Conservation (phyloP, 1,140 invertebrate genomes). For the Drosophila erecta region DNA sequence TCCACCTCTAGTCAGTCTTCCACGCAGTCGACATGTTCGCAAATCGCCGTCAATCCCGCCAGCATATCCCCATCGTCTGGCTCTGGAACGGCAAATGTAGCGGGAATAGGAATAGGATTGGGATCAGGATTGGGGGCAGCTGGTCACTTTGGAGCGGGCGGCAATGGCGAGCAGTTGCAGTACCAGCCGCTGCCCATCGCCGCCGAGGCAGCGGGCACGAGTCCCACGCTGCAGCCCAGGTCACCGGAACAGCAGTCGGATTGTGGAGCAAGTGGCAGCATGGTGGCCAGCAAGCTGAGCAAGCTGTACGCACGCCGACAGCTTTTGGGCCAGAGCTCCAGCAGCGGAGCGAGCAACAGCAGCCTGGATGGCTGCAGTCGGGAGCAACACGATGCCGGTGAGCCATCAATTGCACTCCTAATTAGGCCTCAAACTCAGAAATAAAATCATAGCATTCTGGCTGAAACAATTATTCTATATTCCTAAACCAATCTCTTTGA, state of each 20-base stretch:
- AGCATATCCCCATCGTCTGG: constrained; percentile 16
- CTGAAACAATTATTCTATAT: no score
- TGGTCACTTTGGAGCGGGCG: constrained; percentile 57
- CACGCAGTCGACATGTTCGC: constrained; percentile 78
- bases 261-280: constrained; percentile 4
- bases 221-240: constrained; percentile 23
- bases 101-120: not conserved
- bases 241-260: constrained; percentile 33
- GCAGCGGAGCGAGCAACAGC: constrained; percentile 45
- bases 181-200: constrained; percentile 70
- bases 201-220: constrained; percentile 27
- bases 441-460: not conserved
- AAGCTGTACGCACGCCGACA: constrained; percentile 75
- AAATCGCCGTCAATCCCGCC: constrained; percentile 51
- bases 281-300: constrained; percentile 66
- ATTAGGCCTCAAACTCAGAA: not conserved
- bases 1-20: constrained; percentile 84
- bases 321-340: constrained; percentile 54
- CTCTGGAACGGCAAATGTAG: not conserved
- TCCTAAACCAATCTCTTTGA: no score
- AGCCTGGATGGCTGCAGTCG: constrained; percentile 47
- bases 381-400: constrained; percentile 62
- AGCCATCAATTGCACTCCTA: constrained; percentile 3
- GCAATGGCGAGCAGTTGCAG: constrained; percentile 57
- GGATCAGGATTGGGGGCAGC: constrained; percentile 26